These are phyloP conservation scores for Bradysia coprophila DNA, from an alignment of 1,140 invertebrate genomes.

Conservation along the genomic window DNA sequence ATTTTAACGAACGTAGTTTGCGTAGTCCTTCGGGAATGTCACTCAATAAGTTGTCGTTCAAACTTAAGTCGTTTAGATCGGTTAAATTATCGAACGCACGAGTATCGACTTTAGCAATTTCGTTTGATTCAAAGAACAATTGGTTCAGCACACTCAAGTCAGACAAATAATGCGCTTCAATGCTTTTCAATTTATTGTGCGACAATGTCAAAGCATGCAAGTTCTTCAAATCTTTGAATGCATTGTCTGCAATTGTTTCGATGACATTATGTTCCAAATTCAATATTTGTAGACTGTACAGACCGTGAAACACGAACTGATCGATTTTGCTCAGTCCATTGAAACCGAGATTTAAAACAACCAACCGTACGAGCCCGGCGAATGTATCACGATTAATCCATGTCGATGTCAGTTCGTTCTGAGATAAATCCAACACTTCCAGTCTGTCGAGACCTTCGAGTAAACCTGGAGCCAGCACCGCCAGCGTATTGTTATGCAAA, in stretches of 20 bases:
- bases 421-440: constrained; percentile 53
- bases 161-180: constrained; percentile 47
- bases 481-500: constrained; percentile 62
- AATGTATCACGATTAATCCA: constrained; percentile 67
- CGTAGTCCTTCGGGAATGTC: constrained; percentile 50
- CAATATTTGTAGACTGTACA: constrained; percentile 56
- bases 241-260: constrained; percentile 45
- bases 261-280: constrained; percentile 61
- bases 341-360: constrained; percentile 54
- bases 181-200: constrained; percentile 45
- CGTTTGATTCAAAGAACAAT: constrained; percentile 56
- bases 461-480: constrained; percentile 52
- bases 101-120: constrained; percentile 42
- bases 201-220: constrained; percentile 56
- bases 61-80: constrained; percentile 55
- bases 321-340: constrained; percentile 54
- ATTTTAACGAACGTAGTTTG: constrained; percentile 45
- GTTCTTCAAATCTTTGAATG: constrained; percentile 54
- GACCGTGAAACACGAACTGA: constrained; percentile 48
- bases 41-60: constrained; percentile 54
- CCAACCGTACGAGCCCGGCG: constrained; percentile 45
- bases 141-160: constrained; percentile 53
- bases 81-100: constrained; percentile 63
- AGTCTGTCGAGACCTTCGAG: constrained; percentile 57
- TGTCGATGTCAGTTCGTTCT: constrained; percentile 55